Evolutionary conservation across 2,113 vertebrate species (phyloP).

Genomic region (Myodes glareolus): DNA sequence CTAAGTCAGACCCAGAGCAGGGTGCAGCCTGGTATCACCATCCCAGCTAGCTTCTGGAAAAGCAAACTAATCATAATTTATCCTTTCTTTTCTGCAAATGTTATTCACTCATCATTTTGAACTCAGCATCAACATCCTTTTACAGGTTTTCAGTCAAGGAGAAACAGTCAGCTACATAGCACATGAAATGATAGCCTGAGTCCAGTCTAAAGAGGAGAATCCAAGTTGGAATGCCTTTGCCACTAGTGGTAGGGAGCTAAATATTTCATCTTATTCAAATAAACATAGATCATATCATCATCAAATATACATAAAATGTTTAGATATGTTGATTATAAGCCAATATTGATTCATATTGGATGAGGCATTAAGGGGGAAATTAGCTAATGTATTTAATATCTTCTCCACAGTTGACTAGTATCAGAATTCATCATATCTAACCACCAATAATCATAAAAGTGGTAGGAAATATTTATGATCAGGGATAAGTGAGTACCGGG

Average conservation of each 20-base stretch:
- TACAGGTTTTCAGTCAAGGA: background rate
- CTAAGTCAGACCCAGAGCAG: background rate
- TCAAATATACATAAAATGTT: conserved; percentile 92
- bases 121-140: background rate
- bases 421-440: conserved; percentile 89
- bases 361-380: conserved; percentile 87
- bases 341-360: conserved; percentile 91
- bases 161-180: conserved; percentile 59
- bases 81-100: background rate
- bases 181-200: conserved; percentile 72
- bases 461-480: conserved; percentile 85
- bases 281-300: conserved; percentile 87
- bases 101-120: background rate
- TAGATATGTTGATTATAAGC: conserved; percentile 91
- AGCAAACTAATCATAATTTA: background rate
- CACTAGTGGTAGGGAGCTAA: conserved; percentile 81
- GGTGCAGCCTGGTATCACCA: background rate
- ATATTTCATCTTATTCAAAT: conserved; percentile 91
- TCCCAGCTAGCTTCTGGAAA: background rate
- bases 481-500: conserved; percentile 45
- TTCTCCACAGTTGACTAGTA: conserved; percentile 84
- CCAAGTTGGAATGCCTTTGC: conserved; percentile 78
- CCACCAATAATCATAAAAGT: conserved; percentile 89
- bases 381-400: conserved; percentile 89
- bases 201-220: conserved; percentile 70